Evolutionary conservation across 2,113 vertebrate genomes (phyloP).

Genomic region (Otus sunia): DNA sequence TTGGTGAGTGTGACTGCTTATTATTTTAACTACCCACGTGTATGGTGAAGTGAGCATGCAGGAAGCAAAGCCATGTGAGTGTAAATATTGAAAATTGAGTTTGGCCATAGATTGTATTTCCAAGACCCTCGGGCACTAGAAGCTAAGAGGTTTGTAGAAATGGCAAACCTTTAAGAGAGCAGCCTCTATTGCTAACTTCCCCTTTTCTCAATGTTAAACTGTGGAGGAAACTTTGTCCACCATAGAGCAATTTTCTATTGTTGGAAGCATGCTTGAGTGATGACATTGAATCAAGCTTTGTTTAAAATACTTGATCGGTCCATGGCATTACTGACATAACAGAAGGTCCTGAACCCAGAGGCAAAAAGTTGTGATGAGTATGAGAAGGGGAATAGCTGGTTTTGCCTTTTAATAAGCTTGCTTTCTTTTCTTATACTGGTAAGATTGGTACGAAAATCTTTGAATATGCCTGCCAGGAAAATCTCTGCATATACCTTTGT

Average conservation of each 20-base stretch:
- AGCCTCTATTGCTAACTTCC: neutral
- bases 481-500: neutral
- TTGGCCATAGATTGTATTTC: neutral
- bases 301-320: neutral
- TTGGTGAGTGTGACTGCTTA: conserved; percentile 36
- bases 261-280: neutral
- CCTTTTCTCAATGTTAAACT: neutral
- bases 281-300: neutral
- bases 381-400: neutral
- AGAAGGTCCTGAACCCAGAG: neutral
- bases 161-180: neutral
- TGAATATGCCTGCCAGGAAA: neutral
- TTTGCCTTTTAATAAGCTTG: neutral
- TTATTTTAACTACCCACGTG: neutral
- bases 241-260: neutral
- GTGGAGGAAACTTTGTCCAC: neutral
- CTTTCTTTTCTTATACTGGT: neutral
- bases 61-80: neutral
- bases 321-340: neutral
- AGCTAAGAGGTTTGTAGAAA: neutral
- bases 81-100: neutral
- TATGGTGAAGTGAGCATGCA: neutral
- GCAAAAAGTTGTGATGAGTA: neutral
- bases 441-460: neutral
- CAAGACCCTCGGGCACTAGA: neutral